These are phyloP conservation scores for Ganaspis brasiliensis DNA, from an alignment of 2,888 invertebrate genomes.

Conservation along the genomic window DNA sequence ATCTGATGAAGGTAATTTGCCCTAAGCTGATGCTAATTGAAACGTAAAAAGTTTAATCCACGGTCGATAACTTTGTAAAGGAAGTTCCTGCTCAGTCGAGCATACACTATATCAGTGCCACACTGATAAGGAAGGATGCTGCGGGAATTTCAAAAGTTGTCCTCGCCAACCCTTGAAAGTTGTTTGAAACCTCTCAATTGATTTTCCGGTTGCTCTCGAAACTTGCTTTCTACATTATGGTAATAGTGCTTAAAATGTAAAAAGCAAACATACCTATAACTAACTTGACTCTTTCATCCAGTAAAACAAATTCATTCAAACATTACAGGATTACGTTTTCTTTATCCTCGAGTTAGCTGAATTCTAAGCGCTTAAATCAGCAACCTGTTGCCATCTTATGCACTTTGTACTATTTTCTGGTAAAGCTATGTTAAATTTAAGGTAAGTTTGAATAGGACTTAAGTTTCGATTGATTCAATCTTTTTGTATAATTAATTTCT, in stretches of 20 bases:
- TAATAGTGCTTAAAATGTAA: constrained; percentile 1
- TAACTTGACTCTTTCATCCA: not conserved
- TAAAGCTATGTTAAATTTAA: no score
- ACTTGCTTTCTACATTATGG: not conserved
- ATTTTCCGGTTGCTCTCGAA: constrained; percentile 10
- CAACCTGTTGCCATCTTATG: constrained; percentile 6
- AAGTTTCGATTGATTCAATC: no score
- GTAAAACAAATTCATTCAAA: not conserved
- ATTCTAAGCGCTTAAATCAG: not conserved
- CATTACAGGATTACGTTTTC: not conserved
- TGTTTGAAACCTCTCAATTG: constrained; percentile 14
- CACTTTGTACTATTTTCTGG: not conserved
- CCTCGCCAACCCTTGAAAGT: not conserved
- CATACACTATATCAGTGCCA: not conserved
- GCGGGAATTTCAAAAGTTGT: not conserved
- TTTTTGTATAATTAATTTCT: no score
- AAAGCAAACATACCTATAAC: not conserved
- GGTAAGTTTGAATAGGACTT: no score
- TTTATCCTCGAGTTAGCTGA: not conserved
- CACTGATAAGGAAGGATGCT: constrained; percentile 15
- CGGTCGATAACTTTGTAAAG: constrained; percentile 45
- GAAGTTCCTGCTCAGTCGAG: constrained; percentile 23
- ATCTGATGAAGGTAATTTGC: not conserved
- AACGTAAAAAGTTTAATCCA: constrained; percentile 36
- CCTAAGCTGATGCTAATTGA: constrained; percentile 9